These are phyloP conservation scores for Drosophila melanogaster DNA, from an alignment of 1,140 invertebrate species.

Conservation along the genomic window Release_6_plus_ISO1_MT NT_033777.3:7386501-7387000, in stretches of 20 bases:
- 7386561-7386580: conserved; percentile 53
- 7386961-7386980: conserved; percentile 19
- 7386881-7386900: conserved; percentile 65
- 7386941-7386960: conserved; percentile 45
- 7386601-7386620: conserved; percentile 42
- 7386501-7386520: neutral
- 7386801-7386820: conserved; percentile 15
- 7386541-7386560: conserved; percentile 59
- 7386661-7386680: conserved; percentile 43
- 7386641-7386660: conserved; percentile 69
- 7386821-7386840: conserved; percentile 31
- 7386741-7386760: conserved; percentile 32
- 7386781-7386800: conserved; percentile 57
- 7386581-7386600: conserved; percentile 63
- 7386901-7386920: conserved; percentile 67
- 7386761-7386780: conserved; percentile 62
- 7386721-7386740: conserved; percentile 60
- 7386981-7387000: conserved; percentile 33
- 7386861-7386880: conserved; percentile 54
- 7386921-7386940: conserved; percentile 55
- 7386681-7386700: conserved; percentile 23
- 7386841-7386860: conserved; percentile 57
- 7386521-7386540: conserved; percentile 29
- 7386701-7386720: conserved; percentile 31
- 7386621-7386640: conserved; percentile 61